phyloP scores from a whole-genome alignment of 2,888 invertebrate species.

The Octonoba sinensis region DNA sequence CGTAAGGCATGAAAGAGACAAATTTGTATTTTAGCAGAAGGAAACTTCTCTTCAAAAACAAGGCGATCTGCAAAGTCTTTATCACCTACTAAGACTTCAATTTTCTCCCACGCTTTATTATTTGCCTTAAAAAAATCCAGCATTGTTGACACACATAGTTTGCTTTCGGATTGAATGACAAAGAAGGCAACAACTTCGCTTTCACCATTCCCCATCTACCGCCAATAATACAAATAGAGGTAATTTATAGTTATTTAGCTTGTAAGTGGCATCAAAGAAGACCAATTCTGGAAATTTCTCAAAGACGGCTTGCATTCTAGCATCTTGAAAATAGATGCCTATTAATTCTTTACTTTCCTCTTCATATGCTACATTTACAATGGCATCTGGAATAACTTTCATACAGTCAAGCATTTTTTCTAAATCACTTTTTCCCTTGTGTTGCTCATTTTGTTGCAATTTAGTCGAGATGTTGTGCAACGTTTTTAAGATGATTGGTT shows the following conservation, averaged over 20 bases:
- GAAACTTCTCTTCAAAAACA: constrained; percentile 25
- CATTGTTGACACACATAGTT: constrained; percentile 11
- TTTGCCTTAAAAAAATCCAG: background rate
- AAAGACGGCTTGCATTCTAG: background rate
- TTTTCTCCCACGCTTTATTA: background rate
- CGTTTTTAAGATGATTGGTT: constrained; percentile 10
- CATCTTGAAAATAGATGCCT: constrained; percentile 16
- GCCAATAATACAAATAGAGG: constrained; percentile 16
- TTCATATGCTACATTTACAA: constrained; percentile 20
- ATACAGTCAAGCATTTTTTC: constrained; percentile 4
- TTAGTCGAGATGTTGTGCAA: constrained; percentile 12
- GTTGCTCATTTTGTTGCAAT: constrained; percentile 6
- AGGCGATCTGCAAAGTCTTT: too few relatives aligned
- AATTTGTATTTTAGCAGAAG: background rate
- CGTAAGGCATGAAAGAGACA: constrained; percentile 2
- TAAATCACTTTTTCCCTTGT: background rate
- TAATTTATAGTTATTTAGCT: constrained; percentile 10
- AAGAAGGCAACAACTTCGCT: constrained; percentile 16
- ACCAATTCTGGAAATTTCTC: constrained; percentile 10
- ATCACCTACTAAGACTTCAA: constrained; percentile 15
- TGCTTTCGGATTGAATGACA: constrained; percentile 3
- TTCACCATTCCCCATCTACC: constrained; percentile 14
- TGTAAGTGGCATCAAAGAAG: constrained; percentile 15
- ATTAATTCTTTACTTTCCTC: constrained; percentile 13
- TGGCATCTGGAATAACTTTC: too few relatives aligned